Conservation (phyloP, 2,113 vertebrate species). For the Thunnus maccoyii region DNA sequence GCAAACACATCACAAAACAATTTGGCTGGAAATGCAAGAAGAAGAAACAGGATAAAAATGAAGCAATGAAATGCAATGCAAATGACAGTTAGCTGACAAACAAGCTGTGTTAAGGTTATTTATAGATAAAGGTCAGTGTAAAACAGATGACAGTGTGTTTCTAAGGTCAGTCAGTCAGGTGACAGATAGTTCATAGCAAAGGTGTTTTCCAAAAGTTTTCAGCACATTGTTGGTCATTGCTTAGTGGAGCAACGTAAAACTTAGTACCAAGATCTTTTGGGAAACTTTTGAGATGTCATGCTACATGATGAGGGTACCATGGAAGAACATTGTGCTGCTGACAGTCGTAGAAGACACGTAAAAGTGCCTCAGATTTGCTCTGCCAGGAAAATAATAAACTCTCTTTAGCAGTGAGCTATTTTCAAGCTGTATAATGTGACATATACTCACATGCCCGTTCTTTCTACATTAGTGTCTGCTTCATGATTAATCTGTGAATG, state of each 20-base stretch:
- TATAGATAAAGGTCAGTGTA: conserved; percentile 36
- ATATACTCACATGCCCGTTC: conserved; percentile 7
- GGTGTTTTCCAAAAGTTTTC: conserved; percentile 24
- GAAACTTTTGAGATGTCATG: conserved; percentile 28
- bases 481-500: conserved; percentile 5
- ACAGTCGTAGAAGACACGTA: conserved; percentile 31
- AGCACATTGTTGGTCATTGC: background rate
- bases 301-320: conserved; percentile 49
- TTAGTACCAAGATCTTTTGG: conserved; percentile 12
- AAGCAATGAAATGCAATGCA: conserved; percentile 38
- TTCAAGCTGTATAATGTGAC: conserved; percentile 43
- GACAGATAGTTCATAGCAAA: background rate
- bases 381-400: conserved; percentile 36
- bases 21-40: conserved; percentile 74
- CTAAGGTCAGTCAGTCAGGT: conserved; percentile 19
- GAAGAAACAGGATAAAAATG: conserved; percentile 28
- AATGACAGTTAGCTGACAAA: conserved; percentile 37
- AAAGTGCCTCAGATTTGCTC: conserved; percentile 49
- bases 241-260: conserved; percentile 13
- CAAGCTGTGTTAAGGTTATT: conserved; percentile 33
- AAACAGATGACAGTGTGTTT: conserved; percentile 30
- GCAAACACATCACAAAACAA: conserved; percentile 29
- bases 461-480: conserved; percentile 27
- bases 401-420: conserved; percentile 41
- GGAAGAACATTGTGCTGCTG: conserved; percentile 48